Percentiles rank a stretch among this genome's conserved stretches.
phyloP scores from a whole-genome alignment of 2,113 vertebrate genomes.

The Electrona antarctica region DNA sequence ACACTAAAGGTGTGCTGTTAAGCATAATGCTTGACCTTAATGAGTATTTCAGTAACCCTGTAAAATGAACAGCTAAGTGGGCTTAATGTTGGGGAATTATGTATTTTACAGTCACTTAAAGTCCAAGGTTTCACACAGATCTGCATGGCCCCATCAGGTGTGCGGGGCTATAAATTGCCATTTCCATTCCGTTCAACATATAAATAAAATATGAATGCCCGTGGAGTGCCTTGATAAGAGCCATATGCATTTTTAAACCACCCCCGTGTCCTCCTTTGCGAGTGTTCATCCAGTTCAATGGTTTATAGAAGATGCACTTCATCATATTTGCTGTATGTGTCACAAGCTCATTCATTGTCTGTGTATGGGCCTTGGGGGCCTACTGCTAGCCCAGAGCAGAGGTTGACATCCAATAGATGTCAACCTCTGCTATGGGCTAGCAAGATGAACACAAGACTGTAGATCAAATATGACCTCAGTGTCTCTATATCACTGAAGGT shows the following conservation, averaged over 20 bases:
- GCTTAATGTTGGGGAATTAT: not conserved
- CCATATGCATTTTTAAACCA: slow-evolving; percentile 75
- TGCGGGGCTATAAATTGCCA: slow-evolving; percentile 39
- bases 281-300: slow-evolving; percentile 36
- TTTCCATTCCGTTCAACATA: slow-evolving; percentile 39
- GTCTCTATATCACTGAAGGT: too few relatives aligned
- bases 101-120: slow-evolving; percentile 9
- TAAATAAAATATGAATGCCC: slow-evolving; percentile 74
- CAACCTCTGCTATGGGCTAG: too few relatives aligned
- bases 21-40: slow-evolving; percentile 1
- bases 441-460: too few relatives aligned
- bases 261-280: slow-evolving; percentile 24
- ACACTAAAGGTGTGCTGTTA: not conserved
- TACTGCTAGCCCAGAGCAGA: too few relatives aligned
- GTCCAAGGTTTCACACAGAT: slow-evolving; percentile 15
- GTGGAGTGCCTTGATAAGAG: slow-evolving; percentile 60
- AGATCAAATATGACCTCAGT: too few relatives aligned
- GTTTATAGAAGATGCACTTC: slow-evolving; percentile 45
- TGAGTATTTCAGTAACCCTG: slow-evolving; percentile 4
- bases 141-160: slow-evolving; percentile 35
- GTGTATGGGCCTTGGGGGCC: slow-evolving; percentile 11
- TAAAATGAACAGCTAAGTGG: not conserved
- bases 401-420: too few relatives aligned
- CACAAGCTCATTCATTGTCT: slow-evolving; percentile 34
- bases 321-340: slow-evolving; percentile 22